A percentile compares a stretch with the other conserved stretches of the same genome.
Evolutionary conservation across 2,113 vertebrate species (phyloP).

Genomic region (Equus przewalskii): DNA sequence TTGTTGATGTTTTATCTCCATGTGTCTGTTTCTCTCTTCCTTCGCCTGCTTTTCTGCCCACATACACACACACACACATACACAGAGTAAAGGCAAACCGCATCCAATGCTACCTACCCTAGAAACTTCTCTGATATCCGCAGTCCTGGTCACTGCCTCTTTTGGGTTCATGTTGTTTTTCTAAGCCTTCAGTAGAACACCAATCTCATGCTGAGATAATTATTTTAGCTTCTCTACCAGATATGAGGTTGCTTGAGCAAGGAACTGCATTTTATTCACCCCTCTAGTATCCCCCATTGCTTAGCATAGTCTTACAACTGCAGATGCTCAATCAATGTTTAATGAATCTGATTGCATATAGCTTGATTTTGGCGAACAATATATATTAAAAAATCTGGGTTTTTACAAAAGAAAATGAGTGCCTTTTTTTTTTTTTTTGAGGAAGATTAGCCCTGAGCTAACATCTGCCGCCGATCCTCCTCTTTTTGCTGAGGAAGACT

Average conservation of each 20-base stretch:
- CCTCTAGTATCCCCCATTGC: background rate
- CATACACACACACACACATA: background rate
- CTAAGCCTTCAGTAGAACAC: background rate
- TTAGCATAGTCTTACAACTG: background rate
- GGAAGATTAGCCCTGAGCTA: too few species aligned
- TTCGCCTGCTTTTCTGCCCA: background rate
- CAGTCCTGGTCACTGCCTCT: background rate
- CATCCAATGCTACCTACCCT: background rate
- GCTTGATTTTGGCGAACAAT: constrained; percentile 35
- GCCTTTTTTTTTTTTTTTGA: too few species aligned
- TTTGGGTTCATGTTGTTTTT: background rate
- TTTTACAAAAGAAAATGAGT: background rate
- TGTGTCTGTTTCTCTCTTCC: background rate
- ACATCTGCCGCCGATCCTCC: too few species aligned
- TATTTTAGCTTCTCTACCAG: background rate
- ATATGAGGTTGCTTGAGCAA: background rate
- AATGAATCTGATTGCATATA: background rate
- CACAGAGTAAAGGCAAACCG: background rate
- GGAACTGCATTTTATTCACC: background rate
- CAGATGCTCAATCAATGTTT: background rate
- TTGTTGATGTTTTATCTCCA: background rate
- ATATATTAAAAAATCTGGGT: background rate
- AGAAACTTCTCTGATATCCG: background rate
- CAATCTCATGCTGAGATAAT: background rate
- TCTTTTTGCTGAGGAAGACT: too few species aligned